These are phyloP conservation scores for Neoscelio sp. DNA, from an alignment of 2,888 invertebrate species.

Conservation along the genomic window DNA sequence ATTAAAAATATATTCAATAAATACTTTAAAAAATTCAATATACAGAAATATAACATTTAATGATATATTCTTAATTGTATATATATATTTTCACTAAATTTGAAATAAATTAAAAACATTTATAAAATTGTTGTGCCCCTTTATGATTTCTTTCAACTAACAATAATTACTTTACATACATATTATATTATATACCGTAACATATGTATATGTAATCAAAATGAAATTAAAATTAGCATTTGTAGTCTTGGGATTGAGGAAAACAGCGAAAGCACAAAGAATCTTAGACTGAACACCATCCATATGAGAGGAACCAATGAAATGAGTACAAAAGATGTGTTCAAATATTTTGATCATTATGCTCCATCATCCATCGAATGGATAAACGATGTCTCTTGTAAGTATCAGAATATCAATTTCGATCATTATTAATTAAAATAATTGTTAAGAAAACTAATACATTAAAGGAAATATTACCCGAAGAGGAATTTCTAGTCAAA, in stretches of 20 bases:
- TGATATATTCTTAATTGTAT: no score
- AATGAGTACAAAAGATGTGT: constrained; percentile 91
- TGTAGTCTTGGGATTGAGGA: constrained; percentile 85
- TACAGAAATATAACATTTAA: no score
- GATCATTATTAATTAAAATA: constrained; percentile 11
- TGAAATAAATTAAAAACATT: background rate
- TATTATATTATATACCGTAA: no score
- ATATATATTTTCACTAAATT: no score
- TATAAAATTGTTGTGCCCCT: background rate
- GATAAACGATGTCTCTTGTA: constrained; percentile 91
- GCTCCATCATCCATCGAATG: constrained; percentile 92
- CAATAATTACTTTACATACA: no score
- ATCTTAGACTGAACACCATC: constrained; percentile 89
- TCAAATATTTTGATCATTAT: constrained; percentile 91
- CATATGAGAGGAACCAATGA: constrained; percentile 90
- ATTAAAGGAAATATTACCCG: no score
- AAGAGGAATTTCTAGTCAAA: no score
- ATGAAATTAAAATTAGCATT: background rate
- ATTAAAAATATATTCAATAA: no score
- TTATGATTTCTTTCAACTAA: background rate
- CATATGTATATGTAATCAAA: no score
- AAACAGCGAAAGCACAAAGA: constrained; percentile 84
- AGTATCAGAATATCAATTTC: constrained; percentile 75
- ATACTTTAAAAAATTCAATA: no score
- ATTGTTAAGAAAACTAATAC: no score